Conservation (phyloP, 2,797 vertebrate genomes). For the Falco berigora region DNA sequence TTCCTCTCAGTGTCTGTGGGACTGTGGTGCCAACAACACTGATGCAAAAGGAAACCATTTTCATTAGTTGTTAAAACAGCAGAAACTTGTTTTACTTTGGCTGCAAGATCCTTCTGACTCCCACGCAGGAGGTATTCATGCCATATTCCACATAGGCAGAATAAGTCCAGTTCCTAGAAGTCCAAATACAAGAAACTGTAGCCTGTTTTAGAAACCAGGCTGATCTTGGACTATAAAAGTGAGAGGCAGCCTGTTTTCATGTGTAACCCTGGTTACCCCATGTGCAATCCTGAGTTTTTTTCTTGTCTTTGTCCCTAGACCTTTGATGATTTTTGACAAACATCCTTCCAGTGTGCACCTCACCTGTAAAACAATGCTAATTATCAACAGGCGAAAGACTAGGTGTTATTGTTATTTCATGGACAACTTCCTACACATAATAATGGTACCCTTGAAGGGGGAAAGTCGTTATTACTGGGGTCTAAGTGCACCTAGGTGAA, state of each 20-base stretch:
- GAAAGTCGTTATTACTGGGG: neutral
- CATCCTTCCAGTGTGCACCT: neutral
- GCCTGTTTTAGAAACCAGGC: neutral
- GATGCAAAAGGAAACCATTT: conserved; percentile 59
- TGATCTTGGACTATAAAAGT: neutral
- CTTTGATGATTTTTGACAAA: neutral
- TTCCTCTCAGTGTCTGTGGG: neutral
- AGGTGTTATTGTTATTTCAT: neutral
- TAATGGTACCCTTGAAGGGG: neutral
- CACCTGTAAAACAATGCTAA: neutral
- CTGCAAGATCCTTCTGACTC: conserved; percentile 23
- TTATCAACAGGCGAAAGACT: neutral
- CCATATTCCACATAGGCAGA: conserved; percentile 22
- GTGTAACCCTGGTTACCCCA: neutral
- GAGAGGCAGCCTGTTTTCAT: neutral
- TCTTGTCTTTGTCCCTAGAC: neutral
- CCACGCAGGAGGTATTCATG: conserved; percentile 26
- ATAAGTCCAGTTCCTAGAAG: conserved; percentile 44
- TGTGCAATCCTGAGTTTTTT: neutral
- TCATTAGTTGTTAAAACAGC: conserved; percentile 45
- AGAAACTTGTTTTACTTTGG: conserved; percentile 43
- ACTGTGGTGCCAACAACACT: conserved; percentile 7
- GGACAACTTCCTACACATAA: neutral
- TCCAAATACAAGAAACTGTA: conserved; percentile 10
- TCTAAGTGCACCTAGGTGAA: neutral